phyloP scores from a whole-genome alignment of 92 coral and sea anemone species.

The Umimayanthus chanpuru region DNA sequence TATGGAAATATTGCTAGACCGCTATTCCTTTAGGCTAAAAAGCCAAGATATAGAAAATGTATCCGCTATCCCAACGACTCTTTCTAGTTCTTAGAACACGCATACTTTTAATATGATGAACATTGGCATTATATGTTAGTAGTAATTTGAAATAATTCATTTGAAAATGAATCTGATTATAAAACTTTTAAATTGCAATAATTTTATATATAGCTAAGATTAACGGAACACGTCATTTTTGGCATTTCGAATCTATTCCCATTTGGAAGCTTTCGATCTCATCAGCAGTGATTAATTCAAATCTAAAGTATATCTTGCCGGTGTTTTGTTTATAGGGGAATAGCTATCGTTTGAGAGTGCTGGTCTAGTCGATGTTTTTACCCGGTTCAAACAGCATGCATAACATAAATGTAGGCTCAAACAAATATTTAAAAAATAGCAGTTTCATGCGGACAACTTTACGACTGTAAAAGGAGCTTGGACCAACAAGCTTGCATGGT shows the following conservation, averaged over 20 bases:
- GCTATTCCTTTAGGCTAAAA: not conserved
- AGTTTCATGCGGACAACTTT: no score
- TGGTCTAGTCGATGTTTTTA: not conserved
- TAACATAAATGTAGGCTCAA: not conserved
- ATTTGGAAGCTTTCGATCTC: not conserved
- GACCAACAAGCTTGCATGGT: not conserved
- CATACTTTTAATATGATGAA: no score
- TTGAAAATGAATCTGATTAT: no score
- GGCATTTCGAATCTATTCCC: no score
- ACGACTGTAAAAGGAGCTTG: not conserved
- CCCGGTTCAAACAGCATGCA: not conserved
- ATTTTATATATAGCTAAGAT: no score
- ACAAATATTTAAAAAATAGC: no score
- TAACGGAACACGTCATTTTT: no score
- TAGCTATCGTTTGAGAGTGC: not conserved
- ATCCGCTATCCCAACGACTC: not conserved
- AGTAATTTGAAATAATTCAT: no score
- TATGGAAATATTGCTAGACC: not conserved
- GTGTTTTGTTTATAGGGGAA: not conserved
- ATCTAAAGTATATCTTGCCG: not conserved
- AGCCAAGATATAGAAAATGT: not conserved
- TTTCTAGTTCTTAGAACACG: no score
- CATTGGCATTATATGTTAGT: not conserved
- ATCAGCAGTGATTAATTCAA: not conserved
- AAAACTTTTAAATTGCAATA: no score